These are phyloP conservation scores for Lepidurus apus DNA, from an alignment of 1,140 invertebrate genomes.

Conservation along the genomic window DNA sequence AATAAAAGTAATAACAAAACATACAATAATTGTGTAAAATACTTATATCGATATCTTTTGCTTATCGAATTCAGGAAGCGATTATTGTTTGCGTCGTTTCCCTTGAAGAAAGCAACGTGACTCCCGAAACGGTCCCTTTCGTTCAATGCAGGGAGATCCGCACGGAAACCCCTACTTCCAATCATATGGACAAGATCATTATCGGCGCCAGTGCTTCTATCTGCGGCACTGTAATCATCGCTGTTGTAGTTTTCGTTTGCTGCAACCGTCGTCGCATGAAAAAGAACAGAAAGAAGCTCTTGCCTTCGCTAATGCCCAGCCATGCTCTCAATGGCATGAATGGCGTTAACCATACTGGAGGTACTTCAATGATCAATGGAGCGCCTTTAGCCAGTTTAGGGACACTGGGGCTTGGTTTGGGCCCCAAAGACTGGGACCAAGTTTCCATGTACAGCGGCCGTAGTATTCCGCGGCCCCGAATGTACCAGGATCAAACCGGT, in stretches of 20 bases:
- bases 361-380: constrained; percentile 31
- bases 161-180: constrained; percentile 52
- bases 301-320: constrained; percentile 36
- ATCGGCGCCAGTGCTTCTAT: constrained; percentile 89
- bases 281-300: constrained; percentile 39
- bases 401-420: constrained; percentile 31
- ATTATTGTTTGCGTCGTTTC: constrained; percentile 87
- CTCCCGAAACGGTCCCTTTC: constrained; percentile 75
- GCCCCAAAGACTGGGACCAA: constrained; percentile 75
- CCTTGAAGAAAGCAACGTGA: constrained; percentile 75
- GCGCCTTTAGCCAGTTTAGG: constrained; percentile 34
- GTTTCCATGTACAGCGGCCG: constrained; percentile 83
- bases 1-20: background rate
- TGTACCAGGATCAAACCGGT: constrained; percentile 47
- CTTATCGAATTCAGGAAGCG: constrained; percentile 62
- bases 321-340: background rate
- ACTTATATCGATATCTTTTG: background rate
- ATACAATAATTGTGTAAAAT: background rate
- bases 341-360: constrained; percentile 24
- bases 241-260: constrained; percentile 73
- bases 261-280: constrained; percentile 64
- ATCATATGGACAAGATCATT: constrained; percentile 87
- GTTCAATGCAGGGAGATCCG: constrained; percentile 82
- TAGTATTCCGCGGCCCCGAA: constrained; percentile 75
- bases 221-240: constrained; percentile 83